Percentiles rank a stretch among this genome's conserved stretches.
phyloP scores from a whole-genome alignment of 64 coral and sea anemone species.

The Cladopsammia gracilis region DNA sequence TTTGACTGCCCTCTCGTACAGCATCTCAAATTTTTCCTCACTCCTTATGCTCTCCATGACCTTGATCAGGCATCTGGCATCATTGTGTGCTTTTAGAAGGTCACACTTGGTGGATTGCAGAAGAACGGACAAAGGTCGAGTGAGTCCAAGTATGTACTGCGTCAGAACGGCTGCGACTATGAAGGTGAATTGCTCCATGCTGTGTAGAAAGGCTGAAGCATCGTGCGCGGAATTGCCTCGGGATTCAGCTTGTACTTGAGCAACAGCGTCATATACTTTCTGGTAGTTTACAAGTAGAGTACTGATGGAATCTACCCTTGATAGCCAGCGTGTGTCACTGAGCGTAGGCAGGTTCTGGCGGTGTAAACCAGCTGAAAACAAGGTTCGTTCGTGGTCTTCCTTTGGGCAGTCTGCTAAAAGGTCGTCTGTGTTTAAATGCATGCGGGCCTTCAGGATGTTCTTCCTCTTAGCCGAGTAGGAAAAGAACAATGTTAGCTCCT shows the following conservation, averaged over 20 bases:
- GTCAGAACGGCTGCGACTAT: conserved; percentile 73
- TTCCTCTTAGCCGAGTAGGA: conserved; percentile 81
- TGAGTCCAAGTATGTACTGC: conserved; percentile 63
- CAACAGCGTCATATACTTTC: conserved; percentile 71
- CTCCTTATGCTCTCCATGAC: conserved; percentile 37
- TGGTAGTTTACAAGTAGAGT: conserved; percentile 73
- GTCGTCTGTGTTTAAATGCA: conserved; percentile 37
- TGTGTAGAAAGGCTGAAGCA: conserved; percentile 62
- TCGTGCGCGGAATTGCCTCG: conserved; percentile 77
- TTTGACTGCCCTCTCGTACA: conserved; percentile 64
- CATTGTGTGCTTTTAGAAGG: conserved; percentile 69
- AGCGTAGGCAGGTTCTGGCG: conserved; percentile 60
- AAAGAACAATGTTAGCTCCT: conserved; percentile 67
- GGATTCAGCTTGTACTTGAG: conserved; percentile 62
- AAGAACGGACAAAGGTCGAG: conserved; percentile 73
- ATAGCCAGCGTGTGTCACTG: conserved; percentile 67
- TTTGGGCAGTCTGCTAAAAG: conserved; percentile 64
- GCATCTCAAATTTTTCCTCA: conserved; percentile 62
- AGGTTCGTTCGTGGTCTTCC: conserved; percentile 60
- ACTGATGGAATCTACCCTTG: conserved; percentile 71
- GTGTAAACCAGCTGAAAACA: conserved; percentile 46
- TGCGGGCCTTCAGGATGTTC: conserved; percentile 64
- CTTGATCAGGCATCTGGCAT: conserved; percentile 64
- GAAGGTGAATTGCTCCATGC: conserved; percentile 67
- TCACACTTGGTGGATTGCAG: conserved; percentile 65